A percentile compares a stretch with the other conserved stretches of the same genome.
Conservation (phyloP, 2,113 vertebrate species). For the Phalacrocorax aristotelis region DNA sequence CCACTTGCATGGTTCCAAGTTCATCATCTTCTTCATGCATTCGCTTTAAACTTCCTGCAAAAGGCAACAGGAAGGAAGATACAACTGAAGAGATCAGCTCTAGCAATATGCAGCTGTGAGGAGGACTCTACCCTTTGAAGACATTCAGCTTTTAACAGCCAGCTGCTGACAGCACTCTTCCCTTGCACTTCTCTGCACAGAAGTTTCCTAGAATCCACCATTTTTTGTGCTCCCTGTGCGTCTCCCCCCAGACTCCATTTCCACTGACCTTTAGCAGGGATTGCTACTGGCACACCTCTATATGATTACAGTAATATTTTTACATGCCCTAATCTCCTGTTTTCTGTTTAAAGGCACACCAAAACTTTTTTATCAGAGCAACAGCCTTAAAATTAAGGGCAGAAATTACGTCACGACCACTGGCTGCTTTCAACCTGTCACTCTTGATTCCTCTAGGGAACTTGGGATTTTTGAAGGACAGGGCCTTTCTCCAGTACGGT, state of each 20-base stretch:
- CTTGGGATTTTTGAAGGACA: not conserved
- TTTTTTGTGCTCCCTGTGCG: not conserved
- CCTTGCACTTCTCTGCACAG: rapidly evolving
- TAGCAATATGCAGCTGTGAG: not conserved
- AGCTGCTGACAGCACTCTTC: not conserved
- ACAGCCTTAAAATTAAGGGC: not conserved
- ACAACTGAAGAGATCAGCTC: not conserved
- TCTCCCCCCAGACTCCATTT: not conserved
- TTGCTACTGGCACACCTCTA: not conserved
- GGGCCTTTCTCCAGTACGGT: not conserved
- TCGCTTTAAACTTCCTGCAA: conserved; percentile 90
- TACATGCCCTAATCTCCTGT: not conserved
- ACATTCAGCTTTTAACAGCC: not conserved
- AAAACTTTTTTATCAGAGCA: not conserved
- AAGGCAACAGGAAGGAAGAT: not conserved
- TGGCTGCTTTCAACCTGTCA: not conserved
- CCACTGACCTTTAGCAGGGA: not conserved
- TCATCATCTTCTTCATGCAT: conserved; percentile 95
- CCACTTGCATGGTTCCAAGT: conserved; percentile 89
- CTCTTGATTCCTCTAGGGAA: not conserved
- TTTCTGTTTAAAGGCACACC: not conserved
- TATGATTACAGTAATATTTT: not conserved
- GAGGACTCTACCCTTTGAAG: not conserved
- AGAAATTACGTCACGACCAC: not conserved
- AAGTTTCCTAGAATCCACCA: not conserved